Base-by-base conservation (phyloP, 2,888 invertebrate genomes). In the Hypsopygia costalis region DNA sequence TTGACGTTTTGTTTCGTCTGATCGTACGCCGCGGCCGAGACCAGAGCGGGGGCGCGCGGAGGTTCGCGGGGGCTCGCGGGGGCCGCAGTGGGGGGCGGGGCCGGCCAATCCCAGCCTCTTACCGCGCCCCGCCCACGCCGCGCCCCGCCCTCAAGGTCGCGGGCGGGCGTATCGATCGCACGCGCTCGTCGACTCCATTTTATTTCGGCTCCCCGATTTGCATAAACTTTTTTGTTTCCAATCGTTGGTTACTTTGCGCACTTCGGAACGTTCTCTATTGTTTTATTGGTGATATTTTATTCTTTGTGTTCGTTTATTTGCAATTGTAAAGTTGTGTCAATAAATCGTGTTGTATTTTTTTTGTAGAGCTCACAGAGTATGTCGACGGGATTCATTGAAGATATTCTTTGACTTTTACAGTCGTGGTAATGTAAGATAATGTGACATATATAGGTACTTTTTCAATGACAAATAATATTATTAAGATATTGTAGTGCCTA, bases 121-220 rank as follows among this genome's bases (percentile, higher is more conserved):
- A 74, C 74, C 70, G 58, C 60, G 71, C 69, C 70, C 83, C 81
- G 82, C 86, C 86, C 74, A 77, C 75, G 57, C 66, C 51, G 52
- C 44, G 71, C 71, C 72, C 82, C 85, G 83, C 87, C 85, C 73
- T 73, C 85, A 85, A 86, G 85, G 86, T 83, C 83, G 80, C 71
- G 62, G 54, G 66, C 69, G 73, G 72, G 60, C 66, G 67, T 85
- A 86, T 87, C 85, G 88, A 87, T 88, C 88, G 83, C 77, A 81
- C 81, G 81, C 83, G 81, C 73, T 59, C 65, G 57, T 51, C 67
- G 83, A 82, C 83, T 85, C 86, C 88, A 88, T 89, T 89, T 87
- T 87, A 87, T 86, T 86, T 85, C 77, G 79, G 75, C 72, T 81
- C 67, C 68, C 72, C 66, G 77, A 87, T 88, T 87, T 87, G 87